Evolutionary conservation across 2,888 invertebrate genomes (phyloP), one percentile per base, ranked within the genome.

Genomic region (Eurytoma adleriae): DNA sequence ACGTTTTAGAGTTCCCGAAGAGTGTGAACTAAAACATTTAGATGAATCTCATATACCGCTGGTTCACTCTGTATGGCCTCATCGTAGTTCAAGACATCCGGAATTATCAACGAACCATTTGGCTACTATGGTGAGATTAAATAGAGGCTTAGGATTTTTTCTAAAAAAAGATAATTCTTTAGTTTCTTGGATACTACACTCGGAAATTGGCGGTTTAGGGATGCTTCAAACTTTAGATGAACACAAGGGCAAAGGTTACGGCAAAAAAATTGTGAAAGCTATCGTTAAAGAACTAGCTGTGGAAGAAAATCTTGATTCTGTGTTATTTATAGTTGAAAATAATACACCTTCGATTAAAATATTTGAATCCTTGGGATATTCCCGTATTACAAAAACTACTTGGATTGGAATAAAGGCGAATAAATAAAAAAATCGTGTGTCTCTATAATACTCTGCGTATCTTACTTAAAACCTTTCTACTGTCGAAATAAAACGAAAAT

Each of bases 141-240:
- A 91, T 79, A 88, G 86, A 27, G 89, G 90, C 12, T 68, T 87
- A 24, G 91, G 91, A 18, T 80, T 91, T 2, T 91, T 90, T 83
- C 83, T 88, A 10, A 91, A 89, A 84, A 76, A 85, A 48, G 86
- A 86, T 70, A 74, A 89, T 72, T 83, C 86, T 79, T 81, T 91
- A 66, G 86, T 91, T 7, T 88, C 91, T 13, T 91, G 91, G 91
- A 86, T 84, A 14, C 62, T 91, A 20, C 87, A 88, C 70, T 88
- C 88, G 75, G 87, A 88, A 50, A 86, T 88, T 73, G 88, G 89
- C 20, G 89, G 88, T 24, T 67, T 91, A 57, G 88, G 88, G 20
- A 84, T 89, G 7, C 84, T 91, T 40, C 91, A 91, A 80, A 91
- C 91, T 1, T 81, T 86, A 10, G 86, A 89, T 2, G 84, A 85